Evolutionary conservation across 1,140 invertebrate genomes (phyloP).

Genomic region (Papilio dardanus): DNA sequence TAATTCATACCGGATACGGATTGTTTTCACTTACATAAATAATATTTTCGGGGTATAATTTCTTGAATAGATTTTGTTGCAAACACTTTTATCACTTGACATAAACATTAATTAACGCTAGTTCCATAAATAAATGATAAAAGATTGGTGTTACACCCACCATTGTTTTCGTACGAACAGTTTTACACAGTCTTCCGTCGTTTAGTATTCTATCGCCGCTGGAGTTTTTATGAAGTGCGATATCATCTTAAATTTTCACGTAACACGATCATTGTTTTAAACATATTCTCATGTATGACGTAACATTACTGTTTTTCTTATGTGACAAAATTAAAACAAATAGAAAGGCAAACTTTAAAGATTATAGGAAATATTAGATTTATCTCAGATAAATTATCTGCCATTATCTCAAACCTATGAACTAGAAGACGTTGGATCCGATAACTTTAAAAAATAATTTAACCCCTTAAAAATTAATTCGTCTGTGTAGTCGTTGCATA

Average conservation of each 20-base stretch:
- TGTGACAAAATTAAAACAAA: background rate
- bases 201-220: background rate
- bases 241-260: background rate
- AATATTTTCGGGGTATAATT: background rate
- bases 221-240: background rate
- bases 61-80: background rate
- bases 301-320: background rate
- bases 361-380: too few relatives aligned
- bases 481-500: background rate
- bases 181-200: constrained; percentile 15
- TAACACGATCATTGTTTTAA: constrained; percentile 15
- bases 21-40: background rate
- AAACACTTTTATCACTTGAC: background rate
- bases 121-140: constrained; percentile 11
- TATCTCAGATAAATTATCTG: too few relatives aligned
- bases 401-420: too few relatives aligned
- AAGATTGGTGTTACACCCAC: background rate
- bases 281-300: background rate
- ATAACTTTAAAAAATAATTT: too few relatives aligned
- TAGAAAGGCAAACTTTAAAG: too few relatives aligned
- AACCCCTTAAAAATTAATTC: too few relatives aligned
- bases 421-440: too few relatives aligned
- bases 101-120: background rate
- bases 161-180: constrained; percentile 5
- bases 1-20: background rate